phyloP scores from a whole-genome alignment of 2,113 vertebrate genomes.

The Micromys minutus region DNA sequence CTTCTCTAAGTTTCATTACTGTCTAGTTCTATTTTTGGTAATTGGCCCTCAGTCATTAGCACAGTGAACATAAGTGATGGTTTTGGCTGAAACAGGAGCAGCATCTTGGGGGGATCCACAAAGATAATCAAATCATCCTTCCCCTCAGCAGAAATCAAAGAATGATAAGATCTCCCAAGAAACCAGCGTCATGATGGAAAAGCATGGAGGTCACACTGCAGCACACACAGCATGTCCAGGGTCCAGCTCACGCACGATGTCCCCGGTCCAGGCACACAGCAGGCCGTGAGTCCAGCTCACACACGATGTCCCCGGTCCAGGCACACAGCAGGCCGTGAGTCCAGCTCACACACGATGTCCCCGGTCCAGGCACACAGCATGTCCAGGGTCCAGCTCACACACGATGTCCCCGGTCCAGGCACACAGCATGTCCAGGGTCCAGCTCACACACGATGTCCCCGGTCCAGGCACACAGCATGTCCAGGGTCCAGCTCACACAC shows the following conservation, averaged over 20 bases:
- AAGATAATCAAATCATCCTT: neutral
- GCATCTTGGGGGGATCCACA: neutral
- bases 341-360: neutral
- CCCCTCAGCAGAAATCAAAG: neutral
- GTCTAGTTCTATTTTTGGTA: constrained; percentile 25
- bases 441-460: neutral
- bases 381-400: neutral
- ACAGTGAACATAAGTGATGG: constrained; percentile 36
- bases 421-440: neutral
- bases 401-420: neutral
- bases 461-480: too few species aligned
- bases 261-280: too few species aligned
- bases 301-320: neutral
- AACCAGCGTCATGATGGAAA: neutral
- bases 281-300: neutral
- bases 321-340: too few species aligned
- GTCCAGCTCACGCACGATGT: neutral
- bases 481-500: neutral
- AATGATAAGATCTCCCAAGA: neutral
- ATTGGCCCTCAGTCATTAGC: constrained; percentile 2
- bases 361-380: too few species aligned
- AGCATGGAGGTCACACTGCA: neutral
- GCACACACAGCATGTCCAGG: neutral
- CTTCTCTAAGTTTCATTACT: constrained; percentile 50
- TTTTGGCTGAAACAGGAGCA: constrained; percentile 31